Conservation (phyloP, 2,113 vertebrate species). For the Platichthys flesus region DNA sequence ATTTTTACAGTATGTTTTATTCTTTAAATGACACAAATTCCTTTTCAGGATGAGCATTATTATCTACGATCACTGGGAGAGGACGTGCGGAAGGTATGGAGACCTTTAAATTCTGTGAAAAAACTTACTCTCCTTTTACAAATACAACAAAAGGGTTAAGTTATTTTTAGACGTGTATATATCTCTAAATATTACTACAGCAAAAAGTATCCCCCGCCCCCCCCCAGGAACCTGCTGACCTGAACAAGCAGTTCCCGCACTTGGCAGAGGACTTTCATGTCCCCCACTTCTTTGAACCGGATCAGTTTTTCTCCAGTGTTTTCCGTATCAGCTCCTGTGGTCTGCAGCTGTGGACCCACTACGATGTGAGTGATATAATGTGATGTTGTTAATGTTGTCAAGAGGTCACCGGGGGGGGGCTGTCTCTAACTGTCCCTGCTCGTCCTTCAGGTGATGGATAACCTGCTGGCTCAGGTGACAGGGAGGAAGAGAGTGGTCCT, state of each 20-base stretch:
- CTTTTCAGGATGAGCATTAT: conserved; percentile 90
- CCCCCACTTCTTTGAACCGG: conserved; percentile 89
- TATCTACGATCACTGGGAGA: conserved; percentile 95
- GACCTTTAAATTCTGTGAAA: neutral
- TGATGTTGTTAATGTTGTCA: neutral
- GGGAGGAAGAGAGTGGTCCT: conserved; percentile 90
- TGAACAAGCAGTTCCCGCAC: conserved; percentile 91
- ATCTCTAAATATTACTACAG: no score
- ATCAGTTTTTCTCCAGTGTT: conserved; percentile 95
- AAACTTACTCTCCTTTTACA: neutral
- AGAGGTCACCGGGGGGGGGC: neutral
- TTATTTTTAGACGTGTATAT: no score
- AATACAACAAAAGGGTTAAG: neutral
- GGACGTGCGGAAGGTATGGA: conserved; percentile 89
- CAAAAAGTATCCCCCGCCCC: neutral
- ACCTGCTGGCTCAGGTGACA: conserved; percentile 94
- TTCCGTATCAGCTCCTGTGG: conserved; percentile 96
- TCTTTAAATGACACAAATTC: neutral
- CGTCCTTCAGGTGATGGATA: conserved; percentile 93
- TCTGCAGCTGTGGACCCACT: conserved; percentile 97
- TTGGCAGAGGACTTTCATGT: conserved; percentile 89
- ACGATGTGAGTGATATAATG: conserved; percentile 87
- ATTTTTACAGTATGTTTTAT: neutral
- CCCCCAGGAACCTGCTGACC: conserved; percentile 91
- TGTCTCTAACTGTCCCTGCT: neutral